Conservation (phyloP, 1,140 invertebrate species). For the Stegodyphus dumicola region DNA sequence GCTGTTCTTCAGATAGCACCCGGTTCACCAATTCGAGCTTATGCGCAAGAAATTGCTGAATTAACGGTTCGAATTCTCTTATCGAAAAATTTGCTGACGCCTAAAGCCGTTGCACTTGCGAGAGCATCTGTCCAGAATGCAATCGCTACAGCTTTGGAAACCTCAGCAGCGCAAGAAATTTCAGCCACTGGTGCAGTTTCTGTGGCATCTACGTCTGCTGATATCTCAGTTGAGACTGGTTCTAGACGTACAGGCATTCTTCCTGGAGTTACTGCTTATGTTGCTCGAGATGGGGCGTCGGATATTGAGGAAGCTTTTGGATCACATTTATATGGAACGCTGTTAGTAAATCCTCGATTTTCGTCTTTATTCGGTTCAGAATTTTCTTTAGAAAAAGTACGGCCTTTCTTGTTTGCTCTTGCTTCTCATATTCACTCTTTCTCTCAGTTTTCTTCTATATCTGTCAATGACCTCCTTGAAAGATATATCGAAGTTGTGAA, state of each 20-base stretch:
- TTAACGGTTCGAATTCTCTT: background rate
- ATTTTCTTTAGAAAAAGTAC: background rate
- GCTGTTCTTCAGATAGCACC: background rate
- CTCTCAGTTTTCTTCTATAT: background rate
- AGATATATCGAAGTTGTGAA: background rate
- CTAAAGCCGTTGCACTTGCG: background rate
- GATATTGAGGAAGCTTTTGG: background rate
- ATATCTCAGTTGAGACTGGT: background rate
- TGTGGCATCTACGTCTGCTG: background rate
- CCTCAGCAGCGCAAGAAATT: background rate
- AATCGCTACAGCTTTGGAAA: background rate
- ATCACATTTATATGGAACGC: background rate
- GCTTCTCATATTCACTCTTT: background rate
- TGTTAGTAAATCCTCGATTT: background rate
- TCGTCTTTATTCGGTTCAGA: background rate
- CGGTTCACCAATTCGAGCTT: background rate
- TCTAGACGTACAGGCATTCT: background rate
- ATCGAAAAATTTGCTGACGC: background rate
- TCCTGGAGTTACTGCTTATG: background rate
- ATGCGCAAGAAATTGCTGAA: background rate
- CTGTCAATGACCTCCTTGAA: background rate
- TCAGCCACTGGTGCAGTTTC: background rate
- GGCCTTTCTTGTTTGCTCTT: background rate
- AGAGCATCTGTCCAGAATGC: background rate
- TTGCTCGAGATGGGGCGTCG: background rate